These are phyloP conservation scores for Thymelicus acteon DNA, from an alignment of 2,888 invertebrate species.

Conservation along the genomic window DNA sequence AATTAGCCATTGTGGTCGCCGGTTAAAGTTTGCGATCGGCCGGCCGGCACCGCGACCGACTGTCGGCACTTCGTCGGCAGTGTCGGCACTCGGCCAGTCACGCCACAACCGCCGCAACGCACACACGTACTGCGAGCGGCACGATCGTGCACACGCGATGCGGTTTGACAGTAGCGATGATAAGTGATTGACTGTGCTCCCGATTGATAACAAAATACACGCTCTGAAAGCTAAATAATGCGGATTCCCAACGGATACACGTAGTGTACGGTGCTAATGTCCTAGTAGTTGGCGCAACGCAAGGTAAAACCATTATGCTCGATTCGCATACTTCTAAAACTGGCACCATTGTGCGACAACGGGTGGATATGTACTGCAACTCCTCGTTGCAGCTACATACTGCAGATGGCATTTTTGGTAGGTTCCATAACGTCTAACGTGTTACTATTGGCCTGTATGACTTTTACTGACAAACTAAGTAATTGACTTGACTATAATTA, in stretches of 20 bases:
- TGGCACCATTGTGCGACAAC: conserved; percentile 59
- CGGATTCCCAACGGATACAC: conserved; percentile 57
- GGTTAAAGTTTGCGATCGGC: conserved; percentile 75
- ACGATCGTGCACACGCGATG: conserved; percentile 50
- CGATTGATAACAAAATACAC: conserved; percentile 64
- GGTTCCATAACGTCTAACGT: conserved; percentile 28
- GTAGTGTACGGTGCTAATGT: conserved; percentile 58
- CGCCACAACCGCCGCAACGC: conserved; percentile 65
- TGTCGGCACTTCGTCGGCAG: conserved; percentile 20
- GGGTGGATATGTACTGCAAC: conserved; percentile 44
- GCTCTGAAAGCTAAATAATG: conserved; percentile 60
- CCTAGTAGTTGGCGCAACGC: conserved; percentile 66
- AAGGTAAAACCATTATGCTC: conserved; percentile 80
- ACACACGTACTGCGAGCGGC: conserved; percentile 58
- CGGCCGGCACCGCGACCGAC: conserved; percentile 54
- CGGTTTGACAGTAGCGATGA: conserved; percentile 71
- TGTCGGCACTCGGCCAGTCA: conserved; percentile 53
- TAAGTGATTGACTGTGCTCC: conserved; percentile 74
- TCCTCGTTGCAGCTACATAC: conserved; percentile 40
- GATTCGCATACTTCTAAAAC: conserved; percentile 72
- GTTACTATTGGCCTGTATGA: conserved; percentile 12
- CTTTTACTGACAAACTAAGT: conserved; percentile 32
- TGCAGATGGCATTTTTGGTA: conserved; percentile 41
- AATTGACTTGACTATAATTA: conserved; percentile 19
- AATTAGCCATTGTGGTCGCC: conserved; percentile 82